Evolutionary conservation across 2,797 vertebrate genomes (phyloP).

Genomic region (Oryzias dopingdopingensis): DNA sequence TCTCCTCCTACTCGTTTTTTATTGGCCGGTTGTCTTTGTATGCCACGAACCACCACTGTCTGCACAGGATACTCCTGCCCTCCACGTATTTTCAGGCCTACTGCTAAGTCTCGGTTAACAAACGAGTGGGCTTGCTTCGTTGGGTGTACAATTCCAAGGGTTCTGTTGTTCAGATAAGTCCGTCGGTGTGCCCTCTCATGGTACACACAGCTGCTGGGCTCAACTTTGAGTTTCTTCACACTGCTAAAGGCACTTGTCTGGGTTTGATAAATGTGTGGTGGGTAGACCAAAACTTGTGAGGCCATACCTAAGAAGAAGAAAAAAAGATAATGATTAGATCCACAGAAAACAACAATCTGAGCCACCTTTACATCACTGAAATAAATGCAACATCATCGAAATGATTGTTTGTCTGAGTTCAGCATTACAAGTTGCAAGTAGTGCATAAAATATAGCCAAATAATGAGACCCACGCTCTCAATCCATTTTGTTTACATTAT

Average conservation of each 20-base stretch:
- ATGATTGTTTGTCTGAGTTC: conserved; percentile 4
- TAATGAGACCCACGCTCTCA: no score
- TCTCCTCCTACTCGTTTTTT: conserved; percentile 35
- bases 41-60: conserved; percentile 88
- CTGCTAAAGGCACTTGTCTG: conserved; percentile 99
- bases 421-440: conserved; percentile 4
- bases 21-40: conserved; percentile 77
- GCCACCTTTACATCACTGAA: not conserved
- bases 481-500: no score
- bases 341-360: not conserved
- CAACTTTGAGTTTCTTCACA: conserved; percentile 99
- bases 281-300: conserved; percentile 99
- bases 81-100: conserved; percentile 79
- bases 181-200: conserved; percentile 90
- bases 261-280: conserved; percentile 99
- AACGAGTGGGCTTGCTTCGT: conserved; percentile 85
- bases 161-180: conserved; percentile 94
- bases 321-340: conserved; percentile 31
- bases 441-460: no score
- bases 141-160: conserved; percentile 87
- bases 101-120: conserved; percentile 85
- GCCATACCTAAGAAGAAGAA: conserved; percentile 90
- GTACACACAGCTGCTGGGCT: conserved; percentile 96
- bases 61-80: conserved; percentile 87
- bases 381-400: not conserved